A percentile compares a stretch with the other conserved stretches of the same genome.
These are phyloP conservation scores for Lampris megalopsis DNA, from an alignment of 2,113 vertebrate species.

Conservation along the genomic window DNA sequence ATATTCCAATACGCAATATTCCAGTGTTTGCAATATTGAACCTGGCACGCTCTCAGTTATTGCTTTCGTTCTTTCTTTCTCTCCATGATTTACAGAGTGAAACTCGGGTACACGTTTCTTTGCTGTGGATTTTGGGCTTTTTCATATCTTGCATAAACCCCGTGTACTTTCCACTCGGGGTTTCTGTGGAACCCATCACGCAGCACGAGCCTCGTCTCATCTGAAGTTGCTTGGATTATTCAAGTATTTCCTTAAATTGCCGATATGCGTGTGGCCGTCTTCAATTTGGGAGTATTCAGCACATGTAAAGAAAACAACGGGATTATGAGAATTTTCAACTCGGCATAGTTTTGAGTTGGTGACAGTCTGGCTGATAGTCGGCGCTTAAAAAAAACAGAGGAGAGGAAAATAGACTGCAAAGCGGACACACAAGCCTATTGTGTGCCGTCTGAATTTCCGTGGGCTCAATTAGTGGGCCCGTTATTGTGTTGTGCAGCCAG, in stretches of 20 bases:
- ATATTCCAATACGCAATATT: constrained; percentile 1
- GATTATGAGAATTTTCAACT: constrained; percentile 18
- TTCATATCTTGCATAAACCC: background rate
- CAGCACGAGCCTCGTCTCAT: background rate
- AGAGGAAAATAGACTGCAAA: too few species aligned
- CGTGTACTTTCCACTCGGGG: background rate
- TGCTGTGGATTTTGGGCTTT: background rate
- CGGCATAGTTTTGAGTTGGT: constrained; percentile 13
- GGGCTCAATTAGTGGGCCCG: too few species aligned
- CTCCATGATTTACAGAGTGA: background rate
- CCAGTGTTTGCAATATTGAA: background rate
- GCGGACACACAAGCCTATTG: too few species aligned
- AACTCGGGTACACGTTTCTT: too few species aligned
- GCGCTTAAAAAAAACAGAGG: too few species aligned
- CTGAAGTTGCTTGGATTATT: background rate
- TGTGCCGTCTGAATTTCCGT: too few species aligned
- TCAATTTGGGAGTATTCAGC: constrained; percentile 14
- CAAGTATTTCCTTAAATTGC: background rate
- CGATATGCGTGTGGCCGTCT: too few species aligned
- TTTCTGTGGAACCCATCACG: background rate
- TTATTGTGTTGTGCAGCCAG: too few species aligned
- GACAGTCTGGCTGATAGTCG: background rate
- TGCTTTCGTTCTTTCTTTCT: background rate
- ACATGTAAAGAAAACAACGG: constrained; percentile 10
- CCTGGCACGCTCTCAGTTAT: too few species aligned